Base-by-base conservation (phyloP, 92 coral and sea anemone species). In the Montipora capitata region DNA sequence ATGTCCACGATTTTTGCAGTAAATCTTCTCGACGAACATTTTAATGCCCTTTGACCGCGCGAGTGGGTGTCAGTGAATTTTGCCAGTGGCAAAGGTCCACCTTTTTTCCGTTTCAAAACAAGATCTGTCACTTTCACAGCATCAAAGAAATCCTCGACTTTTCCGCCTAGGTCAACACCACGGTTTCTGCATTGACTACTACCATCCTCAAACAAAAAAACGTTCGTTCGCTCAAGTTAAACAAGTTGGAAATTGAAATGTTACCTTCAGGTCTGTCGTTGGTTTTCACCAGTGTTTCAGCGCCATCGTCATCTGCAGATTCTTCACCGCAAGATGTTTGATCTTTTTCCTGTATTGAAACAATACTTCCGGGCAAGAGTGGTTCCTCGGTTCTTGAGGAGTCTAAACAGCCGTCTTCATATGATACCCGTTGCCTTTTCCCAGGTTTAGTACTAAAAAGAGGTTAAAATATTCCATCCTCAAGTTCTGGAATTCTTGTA, bases 91-190 rank as follows among this genome's bases (percentile, higher is more conserved):
- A 13, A 14, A 58, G 64, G 15, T 8, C 20, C 18, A 35, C 38
- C 76, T 10, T 3, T 67, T 64, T 67, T 64, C 35, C 76, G 51
- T 18, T 45, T 18, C 40, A 80, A 65, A 80, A 80, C 85, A 51
- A 80, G 45, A 65, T 80, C 75, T 40, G 76, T 80, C 76, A 80
- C 76, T 44, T 44, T 80, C 17, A 41, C n/a, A 64, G 48, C 76
- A 80, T 80, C 85, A 48, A 80, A 80, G 75, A 80, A 80, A 51
- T 43, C 56, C 65, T 81, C 85, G 66, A 81, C 75, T 68, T 81
- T 81, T 68, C 77, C 85, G 66, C 77, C 85, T 12, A 81, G 86
- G 44, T 68, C 76, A 68, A 68, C 65, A n/a, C 68, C 56, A 78
- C 35, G 41, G 67, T 49, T 49, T 49, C 56, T 49, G 56, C 56